These are phyloP conservation scores for Lithophane ornitopus DNA, from an alignment of 2,888 invertebrate species.

Conservation along the genomic window DNA sequence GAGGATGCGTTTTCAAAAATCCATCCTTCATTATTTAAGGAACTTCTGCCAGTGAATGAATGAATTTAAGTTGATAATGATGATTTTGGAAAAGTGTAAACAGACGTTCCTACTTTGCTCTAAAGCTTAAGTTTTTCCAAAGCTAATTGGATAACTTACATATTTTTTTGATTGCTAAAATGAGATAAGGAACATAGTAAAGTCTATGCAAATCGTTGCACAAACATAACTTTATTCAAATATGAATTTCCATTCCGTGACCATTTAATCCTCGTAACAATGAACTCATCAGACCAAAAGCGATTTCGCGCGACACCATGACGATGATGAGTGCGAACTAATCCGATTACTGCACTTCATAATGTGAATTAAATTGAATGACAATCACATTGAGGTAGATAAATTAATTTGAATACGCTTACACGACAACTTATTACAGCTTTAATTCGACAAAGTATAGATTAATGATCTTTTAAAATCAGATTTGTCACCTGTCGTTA, in stretches of 20 bases:
- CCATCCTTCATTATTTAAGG: no score
- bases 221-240: not conserved
- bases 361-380: conserved; percentile 65
- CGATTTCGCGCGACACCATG: conserved; percentile 63
- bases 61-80: no score
- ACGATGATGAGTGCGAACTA: conserved; percentile 50
- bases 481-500: conserved; percentile 35
- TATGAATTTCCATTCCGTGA: conserved; percentile 45
- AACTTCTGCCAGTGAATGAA: no score
- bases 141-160: not conserved
- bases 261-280: conserved; percentile 56
- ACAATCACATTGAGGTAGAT: conserved; percentile 57
- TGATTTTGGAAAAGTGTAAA: no score
- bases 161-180: not conserved
- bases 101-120: not conserved
- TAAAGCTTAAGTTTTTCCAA: not conserved
- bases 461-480: conserved; percentile 11
- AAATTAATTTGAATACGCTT: conserved; percentile 39
- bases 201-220: not conserved
- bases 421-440: conserved; percentile 23
- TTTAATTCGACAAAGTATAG: conserved; percentile 22
- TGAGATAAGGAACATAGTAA: not conserved
- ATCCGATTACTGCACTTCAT: conserved; percentile 62
- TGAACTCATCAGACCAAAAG: conserved; percentile 62
- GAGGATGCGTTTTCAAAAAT: no score